Conservation (phyloP, 2,888 invertebrate species). For the Homarus gammarus region DNA sequence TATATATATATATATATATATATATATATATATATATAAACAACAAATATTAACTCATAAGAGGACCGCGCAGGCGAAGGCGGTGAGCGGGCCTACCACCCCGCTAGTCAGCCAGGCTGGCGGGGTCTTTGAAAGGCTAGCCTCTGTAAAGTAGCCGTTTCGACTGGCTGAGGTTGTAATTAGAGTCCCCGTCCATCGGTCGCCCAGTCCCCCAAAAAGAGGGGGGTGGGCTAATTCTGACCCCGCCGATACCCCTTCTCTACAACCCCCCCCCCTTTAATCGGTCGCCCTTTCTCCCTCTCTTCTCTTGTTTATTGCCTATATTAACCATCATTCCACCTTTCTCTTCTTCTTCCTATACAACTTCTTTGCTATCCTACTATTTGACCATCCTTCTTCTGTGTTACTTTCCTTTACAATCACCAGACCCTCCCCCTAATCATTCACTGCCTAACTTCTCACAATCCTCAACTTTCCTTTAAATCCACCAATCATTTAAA, state of each 20-base stretch:
- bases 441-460: too few species aligned
- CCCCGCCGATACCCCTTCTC: not conserved
- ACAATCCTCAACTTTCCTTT: too few species aligned
- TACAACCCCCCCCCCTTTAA: not conserved
- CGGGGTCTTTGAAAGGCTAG: slow-evolving; percentile 45
- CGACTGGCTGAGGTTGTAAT: slow-evolving; percentile 47
- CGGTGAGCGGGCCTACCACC: slow-evolving; percentile 24
- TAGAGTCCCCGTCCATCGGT: slow-evolving; percentile 32
- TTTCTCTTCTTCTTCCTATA: too few species aligned
- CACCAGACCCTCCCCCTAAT: too few species aligned
- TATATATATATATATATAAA: slow-evolving; percentile 23
- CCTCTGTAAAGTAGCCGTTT: slow-evolving; percentile 55
- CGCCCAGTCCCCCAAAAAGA: not conserved
- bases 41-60: not conserved
- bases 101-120: not conserved
- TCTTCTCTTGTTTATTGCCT: too few species aligned
- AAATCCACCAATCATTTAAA: too few species aligned
- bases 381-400: not conserved
- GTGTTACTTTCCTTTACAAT: not conserved
- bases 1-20: slow-evolving; percentile 17
- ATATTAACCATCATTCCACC: not conserved
- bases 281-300: slow-evolving; percentile 8
- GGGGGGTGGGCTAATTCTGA: not conserved
- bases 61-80: not conserved
- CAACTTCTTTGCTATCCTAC: too few species aligned